Evolutionary conservation across 2,797 vertebrate genomes (phyloP).

Genomic region (Darevskia nairensis): DNA sequence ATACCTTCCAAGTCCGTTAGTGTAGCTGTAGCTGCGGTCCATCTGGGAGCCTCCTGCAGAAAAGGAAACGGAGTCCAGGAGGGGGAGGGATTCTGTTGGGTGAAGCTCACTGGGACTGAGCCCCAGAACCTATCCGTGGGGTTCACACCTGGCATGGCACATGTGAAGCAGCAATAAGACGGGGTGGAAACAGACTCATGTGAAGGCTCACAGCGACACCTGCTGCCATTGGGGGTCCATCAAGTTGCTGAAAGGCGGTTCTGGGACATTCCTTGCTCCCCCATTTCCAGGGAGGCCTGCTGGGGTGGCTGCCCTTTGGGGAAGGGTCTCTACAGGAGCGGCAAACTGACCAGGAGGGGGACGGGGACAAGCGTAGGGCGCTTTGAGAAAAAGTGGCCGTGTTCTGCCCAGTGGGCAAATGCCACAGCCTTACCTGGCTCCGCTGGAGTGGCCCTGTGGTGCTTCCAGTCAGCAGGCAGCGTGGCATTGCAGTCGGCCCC

Average conservation of each 20-base stretch:
- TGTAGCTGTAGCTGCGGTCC: constrained; percentile 87
- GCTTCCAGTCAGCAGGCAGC: constrained; percentile 92
- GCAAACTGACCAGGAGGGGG: too few relatives aligned
- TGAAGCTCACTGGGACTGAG: too few relatives aligned
- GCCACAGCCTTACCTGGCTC: constrained; percentile 75
- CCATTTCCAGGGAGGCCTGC: neutral
- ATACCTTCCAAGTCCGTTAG: constrained; percentile 78
- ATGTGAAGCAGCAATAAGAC: neutral
- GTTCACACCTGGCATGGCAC: neutral
- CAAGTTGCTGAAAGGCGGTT: neutral
- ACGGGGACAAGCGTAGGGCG: too few relatives aligned
- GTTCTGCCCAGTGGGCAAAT: neutral
- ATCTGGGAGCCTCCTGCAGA: constrained; percentile 82
- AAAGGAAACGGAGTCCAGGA: neutral
- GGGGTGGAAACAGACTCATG: too few relatives aligned
- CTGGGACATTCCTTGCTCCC: neutral
- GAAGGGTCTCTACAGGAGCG: neutral
- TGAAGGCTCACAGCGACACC: neutral
- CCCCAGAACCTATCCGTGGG: neutral
- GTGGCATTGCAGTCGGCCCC: constrained; percentile 86
- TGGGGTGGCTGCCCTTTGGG: neutral
- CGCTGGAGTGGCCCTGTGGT: constrained; percentile 71
- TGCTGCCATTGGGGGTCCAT: neutral
- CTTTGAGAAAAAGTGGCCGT: too few relatives aligned
- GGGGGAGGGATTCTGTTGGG: too few relatives aligned